Evolutionary conservation across 2,113 vertebrate genomes (phyloP).

Genomic region (Rostratula benghalensis): DNA sequence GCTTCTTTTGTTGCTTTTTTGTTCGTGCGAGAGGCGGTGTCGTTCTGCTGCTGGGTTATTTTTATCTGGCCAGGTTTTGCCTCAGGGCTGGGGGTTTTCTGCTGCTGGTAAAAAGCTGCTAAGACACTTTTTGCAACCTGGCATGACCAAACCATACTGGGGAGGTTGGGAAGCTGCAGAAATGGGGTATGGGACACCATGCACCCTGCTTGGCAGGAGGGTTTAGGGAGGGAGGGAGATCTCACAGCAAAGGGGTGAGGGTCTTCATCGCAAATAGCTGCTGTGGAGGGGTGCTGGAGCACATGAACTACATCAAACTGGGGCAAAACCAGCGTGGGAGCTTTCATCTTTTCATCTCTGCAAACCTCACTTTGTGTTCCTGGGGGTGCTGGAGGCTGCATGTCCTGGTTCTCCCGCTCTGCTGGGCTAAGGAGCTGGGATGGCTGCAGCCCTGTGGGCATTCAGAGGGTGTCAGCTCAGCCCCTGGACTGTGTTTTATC

Average conservation of each 20-base stretch:
- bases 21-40: rapidly evolving
- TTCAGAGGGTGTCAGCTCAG: not conserved
- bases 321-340: not conserved
- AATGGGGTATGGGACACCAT: rapidly evolving
- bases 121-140: not conserved
- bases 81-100: not conserved
- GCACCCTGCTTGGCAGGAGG: not conserved
- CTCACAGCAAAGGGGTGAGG: too few relatives aligned
- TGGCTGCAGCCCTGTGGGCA: not conserved
- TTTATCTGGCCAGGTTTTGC: not conserved
- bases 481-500: not conserved
- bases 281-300: not conserved
- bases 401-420: not conserved
- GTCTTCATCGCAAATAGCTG: not conserved
- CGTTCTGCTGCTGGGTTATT: not conserved
- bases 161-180: not conserved
- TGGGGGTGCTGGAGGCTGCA: not conserved
- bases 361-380: rapidly evolving
- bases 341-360: not conserved
- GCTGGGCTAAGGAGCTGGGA: not conserved
- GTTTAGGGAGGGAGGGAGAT: not conserved
- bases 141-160: not conserved
- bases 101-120: not conserved
- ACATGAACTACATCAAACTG: rapidly evolving
- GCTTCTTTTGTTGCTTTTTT: not conserved